Percentiles rank a stretch among this genome's conserved stretches.
These are phyloP conservation scores for Hyles lineata DNA, from an alignment of 2,888 invertebrate species.

Conservation along the genomic window DNA sequence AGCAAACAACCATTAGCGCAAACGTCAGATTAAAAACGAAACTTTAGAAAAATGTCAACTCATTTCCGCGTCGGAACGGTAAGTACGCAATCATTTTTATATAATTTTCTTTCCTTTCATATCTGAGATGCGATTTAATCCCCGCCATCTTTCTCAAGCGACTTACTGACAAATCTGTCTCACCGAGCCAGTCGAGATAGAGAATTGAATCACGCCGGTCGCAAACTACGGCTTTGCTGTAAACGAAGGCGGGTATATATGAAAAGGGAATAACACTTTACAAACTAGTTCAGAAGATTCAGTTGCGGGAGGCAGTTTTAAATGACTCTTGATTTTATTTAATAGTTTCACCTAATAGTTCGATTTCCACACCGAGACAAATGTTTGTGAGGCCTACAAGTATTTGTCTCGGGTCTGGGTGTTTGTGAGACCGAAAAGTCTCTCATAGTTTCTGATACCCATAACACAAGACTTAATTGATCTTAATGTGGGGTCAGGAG, in stretches of 20 bases:
- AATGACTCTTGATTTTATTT: too few relatives aligned
- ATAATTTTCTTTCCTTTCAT: slow-evolving; percentile 30
- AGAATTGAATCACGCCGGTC: slow-evolving; percentile 20
- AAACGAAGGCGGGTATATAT: background rate
- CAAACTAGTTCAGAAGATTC: too few relatives aligned
- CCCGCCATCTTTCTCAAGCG: slow-evolving; percentile 28
- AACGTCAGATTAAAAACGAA: slow-evolving; percentile 6
- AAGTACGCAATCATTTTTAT: slow-evolving; percentile 27
- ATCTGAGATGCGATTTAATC: slow-evolving; percentile 34
- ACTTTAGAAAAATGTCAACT: slow-evolving; percentile 8
- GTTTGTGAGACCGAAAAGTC: too few relatives aligned
- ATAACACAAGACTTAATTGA: too few relatives aligned
- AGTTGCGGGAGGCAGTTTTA: too few relatives aligned
- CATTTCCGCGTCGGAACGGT: slow-evolving; percentile 16
- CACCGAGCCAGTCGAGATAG: background rate
- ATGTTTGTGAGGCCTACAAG: too few relatives aligned
- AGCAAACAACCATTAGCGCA: background rate
- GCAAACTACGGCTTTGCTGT: slow-evolving; percentile 10
- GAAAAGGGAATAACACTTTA: too few relatives aligned
- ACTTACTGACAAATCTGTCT: slow-evolving; percentile 31
- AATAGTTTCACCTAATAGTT: too few relatives aligned
- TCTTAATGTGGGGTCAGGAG: too few relatives aligned
- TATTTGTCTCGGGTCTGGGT: too few relatives aligned
- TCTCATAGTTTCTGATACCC: too few relatives aligned
- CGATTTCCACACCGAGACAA: too few relatives aligned